phyloP scores from a whole-genome alignment of 2,797 vertebrate species.

The Periophthalmus magnuspinnatus region DNA sequence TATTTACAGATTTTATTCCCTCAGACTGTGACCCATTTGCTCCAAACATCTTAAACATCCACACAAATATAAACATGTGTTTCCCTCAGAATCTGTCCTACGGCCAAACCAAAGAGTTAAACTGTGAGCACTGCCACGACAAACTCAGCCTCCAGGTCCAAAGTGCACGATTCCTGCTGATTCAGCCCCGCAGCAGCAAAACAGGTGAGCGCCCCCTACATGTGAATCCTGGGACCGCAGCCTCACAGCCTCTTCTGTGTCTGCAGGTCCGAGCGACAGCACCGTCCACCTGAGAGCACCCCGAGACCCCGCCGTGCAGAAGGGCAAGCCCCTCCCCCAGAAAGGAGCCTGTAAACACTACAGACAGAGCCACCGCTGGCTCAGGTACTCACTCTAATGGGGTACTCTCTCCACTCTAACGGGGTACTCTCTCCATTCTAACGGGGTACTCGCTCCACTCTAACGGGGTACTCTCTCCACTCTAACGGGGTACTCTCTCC shows the following conservation, averaged over 20 bases:
- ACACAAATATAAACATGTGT: too few relatives aligned
- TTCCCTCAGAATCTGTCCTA: slow-evolving; percentile 71
- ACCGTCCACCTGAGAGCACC: slow-evolving; percentile 43
- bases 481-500: too few relatives aligned
- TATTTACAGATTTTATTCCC: too few relatives aligned
- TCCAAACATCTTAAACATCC: too few relatives aligned
- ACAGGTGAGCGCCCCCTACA: slow-evolving; percentile 62
- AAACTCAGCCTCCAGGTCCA: slow-evolving; percentile 78
- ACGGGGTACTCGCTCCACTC: too few relatives aligned
- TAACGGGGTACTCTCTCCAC: too few relatives aligned
- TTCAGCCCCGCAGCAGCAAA: slow-evolving; percentile 66
- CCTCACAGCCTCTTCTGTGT: background rate
- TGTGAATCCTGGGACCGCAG: background rate
- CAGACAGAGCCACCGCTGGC: slow-evolving; percentile 84
- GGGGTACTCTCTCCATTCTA: too few relatives aligned
- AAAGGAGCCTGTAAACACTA: slow-evolving; percentile 82
- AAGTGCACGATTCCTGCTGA: slow-evolving; percentile 76
- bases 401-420: background rate
- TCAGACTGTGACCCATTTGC: too few relatives aligned
- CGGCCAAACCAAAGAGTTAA: slow-evolving; percentile 77
- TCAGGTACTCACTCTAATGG: slow-evolving; percentile 75
- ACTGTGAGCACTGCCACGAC: slow-evolving; percentile 80
- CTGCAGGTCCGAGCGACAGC: slow-evolving; percentile 47
- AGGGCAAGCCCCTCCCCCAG: slow-evolving; percentile 81
- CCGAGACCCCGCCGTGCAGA: slow-evolving; percentile 79